These are phyloP conservation scores for Portevinia maculata DNA, from an alignment of 2,888 invertebrate species.

Conservation along the genomic window DNA sequence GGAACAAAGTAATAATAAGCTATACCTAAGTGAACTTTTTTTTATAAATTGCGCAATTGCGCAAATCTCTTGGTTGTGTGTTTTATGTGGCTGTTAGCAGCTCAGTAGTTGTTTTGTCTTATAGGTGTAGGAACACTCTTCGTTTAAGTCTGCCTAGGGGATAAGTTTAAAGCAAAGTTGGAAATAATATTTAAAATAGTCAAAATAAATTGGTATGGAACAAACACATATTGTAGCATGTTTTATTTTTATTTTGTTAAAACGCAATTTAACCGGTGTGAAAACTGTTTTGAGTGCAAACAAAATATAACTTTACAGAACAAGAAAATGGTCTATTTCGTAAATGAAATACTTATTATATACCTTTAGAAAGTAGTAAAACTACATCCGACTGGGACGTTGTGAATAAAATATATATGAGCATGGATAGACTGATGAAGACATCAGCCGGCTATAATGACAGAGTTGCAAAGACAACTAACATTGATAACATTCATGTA, in stretches of 20 bases:
- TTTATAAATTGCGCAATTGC: conserved; percentile 70
- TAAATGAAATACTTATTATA: neutral
- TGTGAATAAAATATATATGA: neutral
- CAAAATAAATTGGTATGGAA: neutral
- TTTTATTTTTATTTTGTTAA: neutral
- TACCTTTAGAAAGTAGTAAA: neutral
- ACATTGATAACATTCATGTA: neutral
- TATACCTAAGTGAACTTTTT: conserved; percentile 48
- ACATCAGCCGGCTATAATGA: neutral
- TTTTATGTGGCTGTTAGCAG: conserved; percentile 37
- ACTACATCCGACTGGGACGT: neutral
- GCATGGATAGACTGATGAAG: neutral
- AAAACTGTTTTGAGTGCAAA: neutral
- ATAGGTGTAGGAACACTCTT: conserved; percentile 15
- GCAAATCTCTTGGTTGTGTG: conserved; percentile 60
- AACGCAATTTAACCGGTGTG: neutral
- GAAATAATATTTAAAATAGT: neutral
- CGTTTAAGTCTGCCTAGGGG: neutral
- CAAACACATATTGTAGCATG: too few species aligned
- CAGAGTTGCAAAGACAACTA: neutral
- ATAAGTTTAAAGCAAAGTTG: neutral
- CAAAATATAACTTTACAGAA: neutral
- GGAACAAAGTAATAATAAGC: conserved; percentile 55
- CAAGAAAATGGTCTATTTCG: neutral
- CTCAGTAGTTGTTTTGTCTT: conserved; percentile 1